Conservation (phyloP, 2,888 invertebrate species). For the Dryadula phaetusa region DNA sequence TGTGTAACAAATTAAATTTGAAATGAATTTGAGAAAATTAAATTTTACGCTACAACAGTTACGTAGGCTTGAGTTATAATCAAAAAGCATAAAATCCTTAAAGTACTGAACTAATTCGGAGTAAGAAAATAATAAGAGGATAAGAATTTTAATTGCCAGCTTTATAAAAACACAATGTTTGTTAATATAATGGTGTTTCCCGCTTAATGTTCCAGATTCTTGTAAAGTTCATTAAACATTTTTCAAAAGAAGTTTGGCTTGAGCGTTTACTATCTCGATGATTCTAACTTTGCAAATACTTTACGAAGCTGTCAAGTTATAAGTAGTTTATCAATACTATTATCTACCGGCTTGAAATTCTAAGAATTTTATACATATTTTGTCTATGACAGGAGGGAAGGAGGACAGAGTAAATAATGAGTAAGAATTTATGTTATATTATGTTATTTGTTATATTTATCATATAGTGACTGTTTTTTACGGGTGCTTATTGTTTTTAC, state of each 20-base stretch:
- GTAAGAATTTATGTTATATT: not conserved
- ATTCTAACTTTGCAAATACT: not conserved
- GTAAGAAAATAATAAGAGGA: conserved; percentile 59
- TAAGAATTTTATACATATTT: not conserved
- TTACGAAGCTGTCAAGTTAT: not conserved
- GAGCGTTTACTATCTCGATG: conserved; percentile 5
- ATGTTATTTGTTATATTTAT: no score
- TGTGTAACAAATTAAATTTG: not conserved
- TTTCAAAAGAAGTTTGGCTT: conserved; percentile 1
- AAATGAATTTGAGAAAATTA: not conserved
- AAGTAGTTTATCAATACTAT: not conserved
- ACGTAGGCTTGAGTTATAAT: not conserved
- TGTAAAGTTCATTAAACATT: conserved; percentile 27
- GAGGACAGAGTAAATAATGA: not conserved
- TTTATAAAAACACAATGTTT: conserved; percentile 58
- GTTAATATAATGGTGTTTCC: conserved; percentile 56
- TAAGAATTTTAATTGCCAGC: conserved; percentile 74
- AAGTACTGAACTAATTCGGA: not conserved
- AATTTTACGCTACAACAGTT: not conserved
- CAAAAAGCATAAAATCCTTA: not conserved
- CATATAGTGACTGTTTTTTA: no score
- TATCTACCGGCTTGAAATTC: conserved; percentile 7
- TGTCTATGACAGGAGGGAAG: not conserved
- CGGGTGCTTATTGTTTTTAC: no score
- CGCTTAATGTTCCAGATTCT: conserved; percentile 62